phyloP scores from a whole-genome alignment of 2,888 invertebrate species.

The Agonopterix alstromeriana region DNA sequence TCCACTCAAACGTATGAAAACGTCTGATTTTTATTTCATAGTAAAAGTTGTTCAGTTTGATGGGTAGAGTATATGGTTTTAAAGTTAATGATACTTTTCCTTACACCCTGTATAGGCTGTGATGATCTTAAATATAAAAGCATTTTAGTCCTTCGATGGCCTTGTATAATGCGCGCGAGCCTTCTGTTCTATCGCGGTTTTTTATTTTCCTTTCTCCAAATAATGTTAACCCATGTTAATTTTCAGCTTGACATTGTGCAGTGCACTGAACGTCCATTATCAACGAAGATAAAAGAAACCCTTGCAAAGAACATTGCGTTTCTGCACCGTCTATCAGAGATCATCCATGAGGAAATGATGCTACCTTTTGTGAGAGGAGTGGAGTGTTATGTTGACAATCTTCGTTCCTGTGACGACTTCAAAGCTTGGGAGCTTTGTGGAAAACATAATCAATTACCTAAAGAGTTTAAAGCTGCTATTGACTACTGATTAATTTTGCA shows the following conservation, averaged over 20 bases:
- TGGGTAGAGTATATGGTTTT: too few species aligned
- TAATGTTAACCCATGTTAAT: constrained; percentile 2
- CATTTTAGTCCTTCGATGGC: too few species aligned
- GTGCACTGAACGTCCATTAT: constrained; percentile 60
- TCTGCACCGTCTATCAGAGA: constrained; percentile 60
- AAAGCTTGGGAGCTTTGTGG: constrained; percentile 68
- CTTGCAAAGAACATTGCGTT: constrained; percentile 64
- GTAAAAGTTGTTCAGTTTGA: too few species aligned
- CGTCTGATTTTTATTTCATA: too few species aligned
- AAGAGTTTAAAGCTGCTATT: constrained; percentile 65
- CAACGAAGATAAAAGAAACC: constrained; percentile 52
- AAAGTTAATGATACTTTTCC: too few species aligned
- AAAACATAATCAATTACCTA: constrained; percentile 58
- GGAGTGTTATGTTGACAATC: constrained; percentile 58
- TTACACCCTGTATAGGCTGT: too few species aligned
- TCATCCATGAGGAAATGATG: constrained; percentile 61
- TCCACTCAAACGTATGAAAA: too few species aligned
- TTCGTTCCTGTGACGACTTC: constrained; percentile 62
- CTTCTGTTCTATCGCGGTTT: too few species aligned
- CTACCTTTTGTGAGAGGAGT: constrained; percentile 63
- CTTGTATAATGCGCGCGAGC: too few species aligned
- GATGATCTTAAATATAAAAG: too few species aligned
- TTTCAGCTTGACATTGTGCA: constrained; percentile 65
- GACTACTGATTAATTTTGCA: constrained; percentile 47
- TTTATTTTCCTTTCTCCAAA: too few species aligned